These are phyloP conservation scores for Chrysocyon brachyurus DNA, from an alignment of 2,797 vertebrate species.

Conservation along the genomic window DNA sequence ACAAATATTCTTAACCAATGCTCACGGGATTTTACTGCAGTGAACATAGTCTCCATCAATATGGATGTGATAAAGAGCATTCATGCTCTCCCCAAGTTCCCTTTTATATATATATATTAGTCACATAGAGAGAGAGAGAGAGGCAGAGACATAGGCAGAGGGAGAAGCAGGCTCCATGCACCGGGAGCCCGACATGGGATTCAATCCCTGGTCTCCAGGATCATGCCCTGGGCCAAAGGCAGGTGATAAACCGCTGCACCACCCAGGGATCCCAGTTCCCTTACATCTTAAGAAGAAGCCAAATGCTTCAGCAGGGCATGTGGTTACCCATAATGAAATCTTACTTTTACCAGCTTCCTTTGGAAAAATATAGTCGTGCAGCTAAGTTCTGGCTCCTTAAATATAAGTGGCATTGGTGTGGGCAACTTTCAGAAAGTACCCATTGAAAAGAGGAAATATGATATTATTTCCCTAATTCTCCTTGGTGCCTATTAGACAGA, in stretches of 20 bases:
- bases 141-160: no score
- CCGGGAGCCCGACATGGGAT: no score
- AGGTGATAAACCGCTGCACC: no score
- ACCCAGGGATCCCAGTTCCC: background rate
- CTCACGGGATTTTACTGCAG: background rate
- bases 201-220: no score
- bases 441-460: background rate
- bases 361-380: background rate
- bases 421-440: background rate
- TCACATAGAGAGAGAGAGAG: no score
- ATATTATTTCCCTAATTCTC: background rate
- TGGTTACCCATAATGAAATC: no score
- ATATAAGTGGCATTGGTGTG: background rate
- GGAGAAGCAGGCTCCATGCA: no score
- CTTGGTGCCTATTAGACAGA: background rate
- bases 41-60: background rate
- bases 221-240: no score
- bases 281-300: background rate
- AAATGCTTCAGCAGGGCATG: background rate
- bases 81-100: background rate
- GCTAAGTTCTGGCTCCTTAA: background rate
- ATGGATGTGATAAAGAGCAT: background rate
- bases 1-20: background rate
- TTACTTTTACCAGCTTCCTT: background rate
- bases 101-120: no score